Evolutionary conservation across 2,797 vertebrate genomes (phyloP), one percentile per base, ranked within the genome.

Genomic region (Lacerta viridis): DNA sequence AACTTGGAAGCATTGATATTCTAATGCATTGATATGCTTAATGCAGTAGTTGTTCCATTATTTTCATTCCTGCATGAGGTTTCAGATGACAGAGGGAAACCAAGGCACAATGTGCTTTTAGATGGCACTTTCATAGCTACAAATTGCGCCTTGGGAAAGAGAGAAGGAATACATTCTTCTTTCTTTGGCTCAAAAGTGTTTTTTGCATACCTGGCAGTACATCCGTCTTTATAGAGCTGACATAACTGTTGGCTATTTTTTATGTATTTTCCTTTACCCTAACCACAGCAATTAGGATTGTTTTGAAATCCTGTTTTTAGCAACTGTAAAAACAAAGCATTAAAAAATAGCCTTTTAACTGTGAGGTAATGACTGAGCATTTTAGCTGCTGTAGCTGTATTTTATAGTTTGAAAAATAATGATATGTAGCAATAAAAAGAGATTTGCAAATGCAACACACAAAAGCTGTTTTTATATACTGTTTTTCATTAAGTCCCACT

Each of bases 281-380:
- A 94, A 94, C 94, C 92, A 83, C 94, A 94, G 96, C 96, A 96
- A 94, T 96, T 96, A 96, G 71, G 87, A 92, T 95, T 96, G 94
- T 96, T 96, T 96, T 94, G 95, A 96, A 96, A 95, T 95, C 92
- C 94, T 96, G 94, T 95, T 96, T 96, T 96, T 95, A 97, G 96
- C 94, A 94, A 95, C 95, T 96, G 90, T 94, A 93, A 96, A 96
- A 97, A 96, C 94, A 97, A 94, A 96, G 94, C 91, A 80, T 92
- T 92, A 85, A 91, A 95, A 92, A 92, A 88, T 55, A 87, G 85
- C 85, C 93, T 94, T 95, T 96, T 95, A 95, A 96, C 95, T 93
- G 93, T 96, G 92, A 93, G 93, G 95, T 94, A 96, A 95, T 94
- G 93, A 95, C 83, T 92, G 91, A 91, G 92, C 92, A 90, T 95